These are phyloP conservation scores for Brachystomella parvula DNA, from an alignment of 1,140 invertebrate species.

Conservation along the genomic window DNA sequence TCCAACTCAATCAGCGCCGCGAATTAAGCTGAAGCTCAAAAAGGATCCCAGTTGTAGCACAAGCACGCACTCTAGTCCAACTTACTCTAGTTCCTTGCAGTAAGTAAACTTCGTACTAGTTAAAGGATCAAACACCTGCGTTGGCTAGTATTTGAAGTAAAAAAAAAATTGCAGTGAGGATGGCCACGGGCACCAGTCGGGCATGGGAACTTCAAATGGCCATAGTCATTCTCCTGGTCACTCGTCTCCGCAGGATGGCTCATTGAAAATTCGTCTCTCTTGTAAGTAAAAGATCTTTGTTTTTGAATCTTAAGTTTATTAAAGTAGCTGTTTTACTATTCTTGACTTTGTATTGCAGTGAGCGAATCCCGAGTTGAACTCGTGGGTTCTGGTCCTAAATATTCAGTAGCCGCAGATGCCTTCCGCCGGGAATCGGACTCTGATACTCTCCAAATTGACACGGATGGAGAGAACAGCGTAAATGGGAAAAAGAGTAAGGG, in stretches of 20 bases:
- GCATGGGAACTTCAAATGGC: conserved; percentile 1
- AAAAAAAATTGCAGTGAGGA: not conserved
- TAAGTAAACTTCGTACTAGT: too few relatives aligned
- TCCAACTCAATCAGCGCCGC: not conserved
- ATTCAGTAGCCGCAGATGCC: conserved; percentile 8
- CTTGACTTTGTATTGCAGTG: not conserved
- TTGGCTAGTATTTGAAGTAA: not conserved
- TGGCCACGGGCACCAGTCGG: not conserved
- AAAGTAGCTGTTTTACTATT: too few relatives aligned
- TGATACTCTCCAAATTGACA: conserved; percentile 26
- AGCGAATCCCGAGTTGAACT: conserved; percentile 16
- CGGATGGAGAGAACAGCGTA: conserved; percentile 19
- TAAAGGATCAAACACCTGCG: not conserved
- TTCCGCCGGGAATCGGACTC: conserved; percentile 22
- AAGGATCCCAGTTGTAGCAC: conserved; percentile 2
- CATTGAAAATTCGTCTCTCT: conserved; percentile 17
- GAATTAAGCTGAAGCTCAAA: conserved; percentile 10
- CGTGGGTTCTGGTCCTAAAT: not conserved
- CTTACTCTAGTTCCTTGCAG: not conserved
- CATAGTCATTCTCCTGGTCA: conserved; percentile 2
- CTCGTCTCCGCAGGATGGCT: conserved; percentile 1
- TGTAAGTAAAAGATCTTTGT: conserved; percentile 8
- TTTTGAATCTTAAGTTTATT: conserved; percentile 8
- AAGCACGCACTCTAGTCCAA: not conserved
- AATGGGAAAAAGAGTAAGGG: conserved; percentile 16